These are phyloP conservation scores for Harlomillsia oculata DNA, from an alignment of 1,140 invertebrate species.

Conservation along the genomic window DNA sequence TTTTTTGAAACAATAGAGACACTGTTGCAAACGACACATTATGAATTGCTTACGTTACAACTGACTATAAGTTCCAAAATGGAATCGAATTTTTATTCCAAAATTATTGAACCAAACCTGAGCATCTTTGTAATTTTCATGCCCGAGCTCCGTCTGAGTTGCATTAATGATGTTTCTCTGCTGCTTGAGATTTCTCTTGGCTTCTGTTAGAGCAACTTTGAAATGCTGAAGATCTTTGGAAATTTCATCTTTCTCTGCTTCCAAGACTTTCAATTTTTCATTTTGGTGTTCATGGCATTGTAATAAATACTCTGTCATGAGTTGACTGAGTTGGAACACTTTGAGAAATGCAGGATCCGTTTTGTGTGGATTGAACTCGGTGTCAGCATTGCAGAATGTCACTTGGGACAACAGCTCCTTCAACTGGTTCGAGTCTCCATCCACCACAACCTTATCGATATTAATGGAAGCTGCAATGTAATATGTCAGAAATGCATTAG, in stretches of 20 bases:
- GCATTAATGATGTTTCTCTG: slow-evolving; percentile 20
- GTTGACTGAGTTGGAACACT: slow-evolving; percentile 26
- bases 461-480: slow-evolving; percentile 21
- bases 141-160: slow-evolving; percentile 23
- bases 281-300: slow-evolving; percentile 1
- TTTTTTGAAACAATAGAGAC: slow-evolving; percentile 29
- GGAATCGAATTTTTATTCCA: neutral
- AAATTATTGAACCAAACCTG: neutral
- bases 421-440: slow-evolving; percentile 7
- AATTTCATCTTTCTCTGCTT: neutral
- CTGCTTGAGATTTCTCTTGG: slow-evolving; percentile 25
- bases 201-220: slow-evolving; percentile 4
- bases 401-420: slow-evolving; percentile 22
- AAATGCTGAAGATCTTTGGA: slow-evolving; percentile 12
- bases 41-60: neutral
- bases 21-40: slow-evolving; percentile 7
- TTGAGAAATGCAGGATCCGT: slow-evolving; percentile 28
- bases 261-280: too few species aligned
- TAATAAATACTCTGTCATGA: slow-evolving; percentile 21
- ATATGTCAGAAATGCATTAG: neutral
- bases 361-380: slow-evolving; percentile 23
- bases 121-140: slow-evolving; percentile 22
- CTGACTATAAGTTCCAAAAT: neutral
- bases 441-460: slow-evolving; percentile 25
- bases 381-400: slow-evolving; percentile 24